A percentile compares a stretch with the other conserved stretches of the same genome.
Conservation (phyloP, 37 sponge, comb jelly and placozoan genomes). For the Halichondria panicea region DNA sequence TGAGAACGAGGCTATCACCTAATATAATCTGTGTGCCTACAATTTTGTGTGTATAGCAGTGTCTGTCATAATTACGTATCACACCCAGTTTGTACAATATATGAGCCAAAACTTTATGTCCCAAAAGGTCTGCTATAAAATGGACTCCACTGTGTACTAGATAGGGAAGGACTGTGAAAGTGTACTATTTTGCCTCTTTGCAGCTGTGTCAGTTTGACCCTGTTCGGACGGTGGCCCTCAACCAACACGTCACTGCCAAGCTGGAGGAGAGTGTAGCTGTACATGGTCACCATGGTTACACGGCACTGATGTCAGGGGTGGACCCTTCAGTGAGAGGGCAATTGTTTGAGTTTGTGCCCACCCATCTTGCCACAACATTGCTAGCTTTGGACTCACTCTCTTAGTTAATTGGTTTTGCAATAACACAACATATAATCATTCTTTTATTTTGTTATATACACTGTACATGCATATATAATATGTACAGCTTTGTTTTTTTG, state of each 20-base stretch:
- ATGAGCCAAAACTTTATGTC: background rate
- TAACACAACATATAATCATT: too few relatives aligned
- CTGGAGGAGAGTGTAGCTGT: slow-evolving; percentile 47
- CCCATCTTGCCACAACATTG: too few relatives aligned
- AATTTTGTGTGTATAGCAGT: background rate
- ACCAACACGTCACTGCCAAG: slow-evolving; percentile 32
- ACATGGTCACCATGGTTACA: slow-evolving; percentile 26
- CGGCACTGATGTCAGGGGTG: slow-evolving; percentile 26
- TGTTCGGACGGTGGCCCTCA: slow-evolving; percentile 37
- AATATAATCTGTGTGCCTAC: background rate
- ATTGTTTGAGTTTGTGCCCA: slow-evolving; percentile 39
- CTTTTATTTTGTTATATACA: too few relatives aligned
- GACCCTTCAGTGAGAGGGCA: slow-evolving; percentile 38
- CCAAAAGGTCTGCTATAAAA: background rate
- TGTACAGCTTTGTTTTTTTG: background rate
- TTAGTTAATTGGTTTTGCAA: too few relatives aligned
- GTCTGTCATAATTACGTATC: background rate
- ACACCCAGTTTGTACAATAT: too few relatives aligned
- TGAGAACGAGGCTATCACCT: background rate
- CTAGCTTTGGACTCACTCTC: too few relatives aligned
- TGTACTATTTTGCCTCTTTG: background rate
- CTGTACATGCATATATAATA: background rate
- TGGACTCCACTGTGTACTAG: background rate
- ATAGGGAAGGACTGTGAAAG: background rate
- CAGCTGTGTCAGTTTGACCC: slow-evolving; percentile 62